Conservation (phyloP, 2,888 invertebrate genomes). For the Phymatocera aterrima region DNA sequence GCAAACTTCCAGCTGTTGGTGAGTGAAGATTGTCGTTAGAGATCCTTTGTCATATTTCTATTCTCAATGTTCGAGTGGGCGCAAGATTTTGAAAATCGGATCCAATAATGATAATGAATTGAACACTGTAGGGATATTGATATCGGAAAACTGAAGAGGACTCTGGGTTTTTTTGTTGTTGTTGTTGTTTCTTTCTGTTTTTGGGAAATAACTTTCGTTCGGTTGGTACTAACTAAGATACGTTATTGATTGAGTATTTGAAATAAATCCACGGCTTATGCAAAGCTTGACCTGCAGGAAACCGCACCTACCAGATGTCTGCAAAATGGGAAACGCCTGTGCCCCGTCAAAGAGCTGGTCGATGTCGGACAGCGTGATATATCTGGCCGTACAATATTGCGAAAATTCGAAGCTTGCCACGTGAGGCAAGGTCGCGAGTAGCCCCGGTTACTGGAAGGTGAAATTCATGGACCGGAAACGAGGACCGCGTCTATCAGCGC, state of each 20-base stretch:
- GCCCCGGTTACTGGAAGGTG: background rate
- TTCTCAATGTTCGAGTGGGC: background rate
- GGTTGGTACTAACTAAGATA: no score
- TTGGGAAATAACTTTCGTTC: background rate
- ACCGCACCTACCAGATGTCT: background rate
- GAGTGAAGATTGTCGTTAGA: background rate
- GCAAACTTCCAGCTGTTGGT: background rate
- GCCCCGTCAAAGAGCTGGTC: conserved; percentile 16
- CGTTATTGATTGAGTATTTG: no score
- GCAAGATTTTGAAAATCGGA: no score
- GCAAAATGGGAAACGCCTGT: conserved; percentile 2
- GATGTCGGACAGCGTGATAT: background rate
- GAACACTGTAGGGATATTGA: no score
- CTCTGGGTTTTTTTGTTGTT: no score
- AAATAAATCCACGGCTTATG: background rate
- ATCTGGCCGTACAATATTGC: conserved; percentile 1
- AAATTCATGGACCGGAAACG: conserved; percentile 28
- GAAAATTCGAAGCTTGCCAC: background rate
- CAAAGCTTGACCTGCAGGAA: background rate
- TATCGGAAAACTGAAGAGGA: background rate
- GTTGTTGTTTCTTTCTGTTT: no score
- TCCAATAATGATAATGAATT: no score
- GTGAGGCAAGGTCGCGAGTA: background rate
- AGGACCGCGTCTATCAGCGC: background rate
- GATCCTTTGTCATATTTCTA: background rate